Base-by-base conservation (phyloP, 2,113 vertebrate genomes). In the Takifugu flavidus region DNA sequence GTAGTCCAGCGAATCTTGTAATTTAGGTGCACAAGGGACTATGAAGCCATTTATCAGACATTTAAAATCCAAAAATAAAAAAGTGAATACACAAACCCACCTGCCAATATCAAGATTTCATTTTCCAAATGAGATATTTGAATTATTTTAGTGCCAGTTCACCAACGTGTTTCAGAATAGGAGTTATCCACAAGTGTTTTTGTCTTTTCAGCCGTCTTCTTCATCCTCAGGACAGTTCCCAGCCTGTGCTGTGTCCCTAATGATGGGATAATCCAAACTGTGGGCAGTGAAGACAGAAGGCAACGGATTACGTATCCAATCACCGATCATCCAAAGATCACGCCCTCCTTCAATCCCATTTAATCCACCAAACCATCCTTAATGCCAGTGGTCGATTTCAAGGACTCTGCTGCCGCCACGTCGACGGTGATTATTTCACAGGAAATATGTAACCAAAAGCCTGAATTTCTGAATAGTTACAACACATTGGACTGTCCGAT, bases 251-350 rank as follows among this genome's bases (percentile, higher is more conserved):
- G 29, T 56, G 34, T 74, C 62, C 59, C 68, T 67, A 42, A 27
- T 25, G 20, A 44, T 59, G 80, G 65, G 69, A 58, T 89, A 87
- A 86, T 87, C 84, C 77, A 58, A 65, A 46, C 46, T 78, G 64
- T 60, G 73, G 51, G 8, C 20, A 28, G 79, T 20, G 61, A 67
- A 58, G 61, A 43, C 43, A 67, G 58, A 28, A 29, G 52, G 46
- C 52, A 51, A 53, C 44, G 74, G 82, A 86, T 84, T 81, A 81
- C 2, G 31, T 25, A 29, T 70, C 53, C 63, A 63, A 70, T 81
- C 68, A 68, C 64, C 20, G 20, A 20, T 20, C 20, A 20, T 68
- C 60, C 70, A 34, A 20, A 4, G 0, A 72, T 72, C 79, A 73
- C 70, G 62, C 65, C 70, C 7, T 45, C 62, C 1, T 56, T 80